These are phyloP conservation scores for Antennarius maculatus DNA, from an alignment of 2,797 vertebrate genomes.

Conservation along the genomic window DNA sequence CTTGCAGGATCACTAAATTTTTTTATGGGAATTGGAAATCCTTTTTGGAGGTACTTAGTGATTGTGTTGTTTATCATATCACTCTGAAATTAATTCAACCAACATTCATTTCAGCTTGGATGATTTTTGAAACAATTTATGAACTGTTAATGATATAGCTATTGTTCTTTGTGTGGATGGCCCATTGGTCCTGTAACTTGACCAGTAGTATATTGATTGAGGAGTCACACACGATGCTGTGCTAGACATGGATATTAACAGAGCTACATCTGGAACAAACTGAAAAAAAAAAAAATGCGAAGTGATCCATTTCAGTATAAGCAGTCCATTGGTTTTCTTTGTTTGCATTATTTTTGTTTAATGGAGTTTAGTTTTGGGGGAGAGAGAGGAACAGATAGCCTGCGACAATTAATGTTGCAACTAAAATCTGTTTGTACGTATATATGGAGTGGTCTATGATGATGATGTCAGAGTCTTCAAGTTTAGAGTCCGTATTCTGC, in stretches of 20 bases:
- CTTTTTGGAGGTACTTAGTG: no score
- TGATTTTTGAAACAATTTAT: no score
- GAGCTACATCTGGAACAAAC: conserved; percentile 28
- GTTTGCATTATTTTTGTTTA: neutral
- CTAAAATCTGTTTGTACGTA: conserved; percentile 39
- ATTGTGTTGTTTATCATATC: no score
- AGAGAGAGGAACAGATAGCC: no score
- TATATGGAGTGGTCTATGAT: conserved; percentile 18
- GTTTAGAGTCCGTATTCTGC: conserved; percentile 59
- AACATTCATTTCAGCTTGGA: no score
- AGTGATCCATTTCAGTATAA: neutral
- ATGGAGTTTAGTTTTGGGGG: no score
- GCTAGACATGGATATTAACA: conserved; percentile 43
- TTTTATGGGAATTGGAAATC: no score
- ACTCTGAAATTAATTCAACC: no score
- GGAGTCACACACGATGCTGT: conserved; percentile 49
- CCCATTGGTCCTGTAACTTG: conserved; percentile 31
- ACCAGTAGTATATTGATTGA: conserved; percentile 42
- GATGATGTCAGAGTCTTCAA: conserved; percentile 42
- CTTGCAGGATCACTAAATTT: no score
- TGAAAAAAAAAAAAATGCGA: conserved; percentile 17
- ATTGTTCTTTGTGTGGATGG: no score
- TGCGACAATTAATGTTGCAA: neutral
- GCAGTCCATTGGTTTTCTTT: conserved; percentile 8
- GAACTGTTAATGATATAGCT: no score